Evolutionary conservation across 1,140 invertebrate species (phyloP).

Genomic region (Lordiphosa mommai): DNA sequence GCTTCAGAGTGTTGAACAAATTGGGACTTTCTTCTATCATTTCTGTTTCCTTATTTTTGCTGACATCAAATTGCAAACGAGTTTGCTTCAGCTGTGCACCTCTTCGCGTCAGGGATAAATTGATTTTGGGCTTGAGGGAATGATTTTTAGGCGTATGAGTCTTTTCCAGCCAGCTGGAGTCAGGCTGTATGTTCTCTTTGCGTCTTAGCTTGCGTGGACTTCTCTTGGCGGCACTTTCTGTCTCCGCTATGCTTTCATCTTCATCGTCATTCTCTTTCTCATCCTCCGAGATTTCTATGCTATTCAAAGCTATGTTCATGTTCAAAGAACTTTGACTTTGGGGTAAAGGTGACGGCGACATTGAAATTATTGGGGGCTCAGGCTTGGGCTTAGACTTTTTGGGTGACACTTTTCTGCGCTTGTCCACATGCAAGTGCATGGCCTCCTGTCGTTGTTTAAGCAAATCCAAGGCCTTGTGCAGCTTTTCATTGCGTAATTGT

Average conservation of each 20-base stretch:
- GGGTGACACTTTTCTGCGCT: constrained; percentile 45
- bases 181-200: constrained; percentile 48
- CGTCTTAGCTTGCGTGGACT: constrained; percentile 46
- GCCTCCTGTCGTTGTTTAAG: constrained; percentile 20
- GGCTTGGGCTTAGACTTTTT: constrained; percentile 9
- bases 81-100: constrained; percentile 47
- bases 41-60: constrained; percentile 20
- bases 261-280: constrained; percentile 29
- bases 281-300: constrained; percentile 41
- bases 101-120: constrained; percentile 43
- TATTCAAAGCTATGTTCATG: constrained; percentile 64
- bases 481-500: constrained; percentile 40
- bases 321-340: constrained; percentile 54
- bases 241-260: constrained; percentile 55
- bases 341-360: constrained; percentile 36
- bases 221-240: constrained; percentile 17
- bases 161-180: constrained; percentile 33
- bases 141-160: constrained; percentile 27
- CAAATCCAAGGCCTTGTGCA: constrained; percentile 36
- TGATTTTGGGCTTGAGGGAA: constrained; percentile 17
- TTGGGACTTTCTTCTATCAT: constrained; percentile 64
- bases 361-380: constrained; percentile 9
- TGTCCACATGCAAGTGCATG: constrained; percentile 21
- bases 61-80: constrained; percentile 38
- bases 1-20: constrained; percentile 22